phyloP scores from a whole-genome alignment of 92 coral and sea anemone genomes.

The Palythoa heliodiscus region DNA sequence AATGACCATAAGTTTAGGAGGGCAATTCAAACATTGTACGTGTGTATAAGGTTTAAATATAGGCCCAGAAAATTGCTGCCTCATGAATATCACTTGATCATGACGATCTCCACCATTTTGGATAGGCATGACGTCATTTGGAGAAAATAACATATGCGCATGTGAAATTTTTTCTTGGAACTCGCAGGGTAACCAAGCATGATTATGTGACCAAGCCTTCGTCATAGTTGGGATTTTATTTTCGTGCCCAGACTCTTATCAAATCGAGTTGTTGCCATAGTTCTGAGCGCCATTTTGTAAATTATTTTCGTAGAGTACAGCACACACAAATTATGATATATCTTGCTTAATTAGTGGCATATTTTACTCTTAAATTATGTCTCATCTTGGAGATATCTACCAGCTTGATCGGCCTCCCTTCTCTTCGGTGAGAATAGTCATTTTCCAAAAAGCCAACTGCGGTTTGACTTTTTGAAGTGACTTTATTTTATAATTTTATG shows the following conservation, averaged over 20 bases:
- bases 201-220: too few relatives aligned
- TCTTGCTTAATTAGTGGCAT: not conserved
- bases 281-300: conserved; percentile 45
- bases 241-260: conserved; percentile 23
- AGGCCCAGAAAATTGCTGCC: conserved; percentile 40
- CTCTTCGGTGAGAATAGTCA: conserved; percentile 64
- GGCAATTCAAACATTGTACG: conserved; percentile 1
- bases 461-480: conserved; percentile 23
- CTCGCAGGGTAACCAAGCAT: too few relatives aligned
- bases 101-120: conserved; percentile 42
- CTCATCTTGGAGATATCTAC: conserved; percentile 36
- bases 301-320: not conserved
- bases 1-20: not conserved
- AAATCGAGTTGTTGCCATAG: conserved; percentile 31
- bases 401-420: conserved; percentile 83
- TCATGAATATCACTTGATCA: conserved; percentile 23
- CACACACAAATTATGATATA: not conserved
- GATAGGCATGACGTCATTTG: conserved; percentile 43
- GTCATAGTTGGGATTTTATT: not conserved
- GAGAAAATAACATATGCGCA: conserved; percentile 27
- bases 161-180: not conserved
- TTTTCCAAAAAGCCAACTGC: not conserved
- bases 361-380: conserved; percentile 3
- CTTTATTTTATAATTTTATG: not conserved
- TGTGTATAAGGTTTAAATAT: not conserved